Evolutionary conservation across 2,888 invertebrate genomes (phyloP).

Genomic region (Orthosia cruda): DNA sequence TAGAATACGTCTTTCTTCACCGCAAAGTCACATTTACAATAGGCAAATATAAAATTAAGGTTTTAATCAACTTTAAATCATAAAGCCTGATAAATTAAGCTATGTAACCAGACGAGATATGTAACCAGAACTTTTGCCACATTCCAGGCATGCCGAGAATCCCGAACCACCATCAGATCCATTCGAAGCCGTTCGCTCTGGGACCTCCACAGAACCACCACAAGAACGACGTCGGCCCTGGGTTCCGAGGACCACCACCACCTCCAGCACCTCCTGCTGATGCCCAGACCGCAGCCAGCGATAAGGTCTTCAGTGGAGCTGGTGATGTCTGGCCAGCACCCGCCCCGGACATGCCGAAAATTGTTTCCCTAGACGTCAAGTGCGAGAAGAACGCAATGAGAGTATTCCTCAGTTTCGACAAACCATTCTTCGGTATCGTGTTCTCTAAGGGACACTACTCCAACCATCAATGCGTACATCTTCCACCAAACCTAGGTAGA

Average conservation of each 20-base stretch:
- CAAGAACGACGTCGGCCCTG: slow-evolving; percentile 89
- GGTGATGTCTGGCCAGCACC: slow-evolving; percentile 97
- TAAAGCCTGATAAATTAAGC: neutral
- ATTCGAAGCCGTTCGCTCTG: slow-evolving; percentile 88
- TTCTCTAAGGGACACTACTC: slow-evolving; percentile 99
- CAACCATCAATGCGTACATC: slow-evolving; percentile 97
- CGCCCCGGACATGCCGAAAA: slow-evolving; percentile 98
- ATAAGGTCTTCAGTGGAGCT: slow-evolving; percentile 92
- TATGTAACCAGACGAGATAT: neutral
- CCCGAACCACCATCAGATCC: slow-evolving; percentile 90
- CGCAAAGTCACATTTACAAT: neutral
- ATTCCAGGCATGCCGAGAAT: slow-evolving; percentile 88
- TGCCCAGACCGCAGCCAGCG: slow-evolving; percentile 91
- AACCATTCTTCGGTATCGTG: slow-evolving; percentile 98
- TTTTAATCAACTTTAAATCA: neutral
- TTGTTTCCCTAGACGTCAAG: slow-evolving; percentile 97
- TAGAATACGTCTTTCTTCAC: neutral
- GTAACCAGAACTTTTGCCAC: slow-evolving; percentile 49
- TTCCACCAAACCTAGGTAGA: slow-evolving; percentile 97
- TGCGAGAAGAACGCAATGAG: slow-evolving; percentile 99
- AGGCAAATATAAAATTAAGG: neutral
- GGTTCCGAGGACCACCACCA: slow-evolving; percentile 95
- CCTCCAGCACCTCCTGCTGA: slow-evolving; percentile 88
- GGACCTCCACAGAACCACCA: slow-evolving; percentile 89
- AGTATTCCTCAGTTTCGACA: slow-evolving; percentile 98